Conservation (phyloP, 2,797 vertebrate genomes). For the Sebastiscus albofasciatus region DNA sequence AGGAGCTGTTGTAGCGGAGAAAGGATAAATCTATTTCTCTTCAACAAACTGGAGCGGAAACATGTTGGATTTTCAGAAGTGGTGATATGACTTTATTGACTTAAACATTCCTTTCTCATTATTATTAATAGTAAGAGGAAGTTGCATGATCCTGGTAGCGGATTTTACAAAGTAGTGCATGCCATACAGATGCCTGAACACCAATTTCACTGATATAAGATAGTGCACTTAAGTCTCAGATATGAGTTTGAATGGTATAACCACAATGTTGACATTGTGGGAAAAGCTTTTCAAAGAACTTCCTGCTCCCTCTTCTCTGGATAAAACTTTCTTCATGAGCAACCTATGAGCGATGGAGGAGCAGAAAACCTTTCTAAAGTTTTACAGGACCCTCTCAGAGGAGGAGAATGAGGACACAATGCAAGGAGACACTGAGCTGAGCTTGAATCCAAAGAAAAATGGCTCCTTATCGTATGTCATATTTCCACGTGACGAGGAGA, state of each 20-base stretch:
- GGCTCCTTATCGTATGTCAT: background rate
- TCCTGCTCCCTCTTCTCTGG: slow-evolving; percentile 49
- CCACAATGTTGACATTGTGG: slow-evolving; percentile 38
- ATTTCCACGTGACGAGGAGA: slow-evolving; percentile 21
- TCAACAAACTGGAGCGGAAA: slow-evolving; percentile 61
- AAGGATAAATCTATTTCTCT: slow-evolving; percentile 43
- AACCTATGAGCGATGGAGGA: slow-evolving; percentile 52
- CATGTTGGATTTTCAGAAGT: slow-evolving; percentile 51
- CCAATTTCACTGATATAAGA: background rate
- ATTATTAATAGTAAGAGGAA: background rate
- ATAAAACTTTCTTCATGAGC: slow-evolving; percentile 75
- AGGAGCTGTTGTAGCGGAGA: slow-evolving; percentile 9
- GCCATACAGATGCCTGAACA: slow-evolving; percentile 7
- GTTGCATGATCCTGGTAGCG: slow-evolving; percentile 35
- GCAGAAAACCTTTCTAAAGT: slow-evolving; percentile 81
- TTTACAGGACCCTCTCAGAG: slow-evolving; percentile 72
- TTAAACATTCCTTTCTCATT: background rate
- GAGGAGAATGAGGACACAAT: slow-evolving; percentile 20
- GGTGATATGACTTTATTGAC: slow-evolving; percentile 43
- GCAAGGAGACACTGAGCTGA: slow-evolving; percentile 33
- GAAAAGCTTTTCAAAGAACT: background rate
- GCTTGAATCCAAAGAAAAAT: slow-evolving; percentile 21
- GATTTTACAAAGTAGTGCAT: slow-evolving; percentile 27
- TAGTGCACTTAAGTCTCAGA: slow-evolving; percentile 63
- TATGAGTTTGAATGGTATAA: slow-evolving; percentile 16